Conservation (phyloP, 2,797 vertebrate species). For the Zalophus californianus region DNA sequence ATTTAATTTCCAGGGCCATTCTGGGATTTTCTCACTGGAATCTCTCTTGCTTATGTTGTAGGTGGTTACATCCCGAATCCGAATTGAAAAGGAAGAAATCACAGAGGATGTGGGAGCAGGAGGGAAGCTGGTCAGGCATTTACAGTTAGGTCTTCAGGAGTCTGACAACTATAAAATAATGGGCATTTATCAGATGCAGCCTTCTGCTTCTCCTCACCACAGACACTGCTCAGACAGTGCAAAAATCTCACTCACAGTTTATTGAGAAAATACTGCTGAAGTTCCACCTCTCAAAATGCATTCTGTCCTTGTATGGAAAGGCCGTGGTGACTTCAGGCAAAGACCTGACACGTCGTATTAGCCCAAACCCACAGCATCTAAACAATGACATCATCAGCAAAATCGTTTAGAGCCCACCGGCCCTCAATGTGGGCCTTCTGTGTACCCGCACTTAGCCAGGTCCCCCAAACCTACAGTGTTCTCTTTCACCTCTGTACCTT, state of each 20-base stretch:
- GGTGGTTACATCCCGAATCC: neutral
- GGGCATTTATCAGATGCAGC: neutral
- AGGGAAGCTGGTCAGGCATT: neutral
- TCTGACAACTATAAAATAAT: neutral
- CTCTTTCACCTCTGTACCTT: neutral
- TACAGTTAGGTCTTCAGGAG: neutral
- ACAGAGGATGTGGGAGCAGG: neutral
- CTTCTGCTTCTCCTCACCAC: neutral
- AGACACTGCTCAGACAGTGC: neutral
- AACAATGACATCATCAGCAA: neutral
- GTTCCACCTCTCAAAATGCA: conserved; percentile 17
- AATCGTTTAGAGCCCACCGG: neutral
- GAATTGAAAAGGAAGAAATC: neutral
- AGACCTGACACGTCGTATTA: neutral
- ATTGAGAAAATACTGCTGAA: neutral
- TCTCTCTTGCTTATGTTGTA: conserved; percentile 33
- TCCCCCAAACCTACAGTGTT: too few species aligned
- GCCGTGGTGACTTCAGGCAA: neutral
- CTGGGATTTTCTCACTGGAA: neutral
- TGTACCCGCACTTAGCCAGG: neutral
- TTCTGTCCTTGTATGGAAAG: neutral
- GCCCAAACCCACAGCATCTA: neutral
- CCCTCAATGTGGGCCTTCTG: neutral
- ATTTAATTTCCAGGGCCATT: conserved; percentile 29
- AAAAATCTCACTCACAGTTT: neutral